Base-by-base conservation (phyloP, 2,113 vertebrate genomes). In the Myanophis thanlyinensis region DNA sequence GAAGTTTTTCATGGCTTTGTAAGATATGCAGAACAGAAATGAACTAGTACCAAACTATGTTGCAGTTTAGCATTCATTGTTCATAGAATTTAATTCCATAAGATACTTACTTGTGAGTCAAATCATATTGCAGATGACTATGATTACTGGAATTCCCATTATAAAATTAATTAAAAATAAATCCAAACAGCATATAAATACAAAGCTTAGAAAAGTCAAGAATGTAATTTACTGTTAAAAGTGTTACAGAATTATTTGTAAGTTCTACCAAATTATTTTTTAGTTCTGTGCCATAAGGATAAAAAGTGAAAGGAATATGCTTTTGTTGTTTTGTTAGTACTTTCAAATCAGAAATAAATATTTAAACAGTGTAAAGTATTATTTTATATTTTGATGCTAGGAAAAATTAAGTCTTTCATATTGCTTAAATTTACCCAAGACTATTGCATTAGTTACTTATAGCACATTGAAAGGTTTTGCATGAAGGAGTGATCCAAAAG, bases 21-120 rank as follows among this genome's bases (percentile, higher is more conserved):
- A 88, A 3, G 59, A 1, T 9, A 44, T 1, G 90, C 18, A 40
- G 7, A 91, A 0, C 86, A 44, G 1, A 52, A 95, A 91, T 67
- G 85, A 88, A 11, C 6, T 80, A 18, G 53, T 53, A 91, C 1
- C 56, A 27, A 93, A 93, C 85, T 53, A 90, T 49, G 2, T 87
- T 20, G 8, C 93, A 22, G 0, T 87, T 6, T 9, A 90, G 1
- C 94, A 93, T 94, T 95, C 2, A 27, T 27, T 20, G 2, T 6
- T 89, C 4, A 12, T 67, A 93, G 11, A 88, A 73, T 93, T 95
- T 94, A 1, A 49, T 1, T 95, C 95, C 84, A 90, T 47, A 91
- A 8, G 47, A 88, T 93, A 8, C 47, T 94, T 93, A 8, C 47
- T 94, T 89, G 86, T 10, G 22, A 93, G 73, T 4, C 94, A 95